Evolutionary conservation across 64 coral and sea anemone genomes (phyloP).

Genomic region (Orbicella faveolata): DNA sequence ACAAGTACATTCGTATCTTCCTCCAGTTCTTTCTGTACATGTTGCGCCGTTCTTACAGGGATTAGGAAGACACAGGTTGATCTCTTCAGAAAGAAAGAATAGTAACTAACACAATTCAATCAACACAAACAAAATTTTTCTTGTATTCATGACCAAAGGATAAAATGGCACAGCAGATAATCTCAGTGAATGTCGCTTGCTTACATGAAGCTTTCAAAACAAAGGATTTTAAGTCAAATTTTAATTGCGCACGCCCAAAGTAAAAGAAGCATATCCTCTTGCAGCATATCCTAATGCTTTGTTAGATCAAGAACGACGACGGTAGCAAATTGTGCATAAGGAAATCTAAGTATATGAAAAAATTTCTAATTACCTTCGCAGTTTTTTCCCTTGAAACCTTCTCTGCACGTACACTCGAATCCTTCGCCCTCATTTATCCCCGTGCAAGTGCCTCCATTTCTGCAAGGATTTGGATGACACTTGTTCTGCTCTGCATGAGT

Average conservation of each 20-base stretch:
- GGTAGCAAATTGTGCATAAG: too few relatives aligned
- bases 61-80: slow-evolving; percentile 91
- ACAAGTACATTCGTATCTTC: slow-evolving; percentile 95
- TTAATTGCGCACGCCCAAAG: too few relatives aligned
- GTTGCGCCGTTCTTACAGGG: slow-evolving; percentile 97
- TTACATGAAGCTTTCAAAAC: too few relatives aligned
- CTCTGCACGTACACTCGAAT: slow-evolving; percentile 91
- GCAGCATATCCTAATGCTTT: too few relatives aligned
- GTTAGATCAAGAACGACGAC: too few relatives aligned
- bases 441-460: slow-evolving; percentile 96
- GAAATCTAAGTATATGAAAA: too few relatives aligned
- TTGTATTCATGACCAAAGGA: too few relatives aligned
- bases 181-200: too few relatives aligned
- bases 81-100: slow-evolving; percentile 36
- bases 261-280: too few relatives aligned
- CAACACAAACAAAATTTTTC: too few relatives aligned
- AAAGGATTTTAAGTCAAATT: too few relatives aligned
- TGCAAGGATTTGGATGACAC: slow-evolving; percentile 98
- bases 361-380: slow-evolving; percentile 78
- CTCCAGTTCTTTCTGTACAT: slow-evolving; percentile 86
- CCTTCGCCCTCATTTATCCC: slow-evolving; percentile 83
- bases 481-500: slow-evolving; percentile 81
- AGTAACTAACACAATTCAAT: background rate
- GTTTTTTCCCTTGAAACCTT: slow-evolving; percentile 86
- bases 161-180: too few relatives aligned